Evolutionary conservation across 1,140 invertebrate genomes (phyloP).

Genomic region (Lordiphosa clarofinis): DNA sequence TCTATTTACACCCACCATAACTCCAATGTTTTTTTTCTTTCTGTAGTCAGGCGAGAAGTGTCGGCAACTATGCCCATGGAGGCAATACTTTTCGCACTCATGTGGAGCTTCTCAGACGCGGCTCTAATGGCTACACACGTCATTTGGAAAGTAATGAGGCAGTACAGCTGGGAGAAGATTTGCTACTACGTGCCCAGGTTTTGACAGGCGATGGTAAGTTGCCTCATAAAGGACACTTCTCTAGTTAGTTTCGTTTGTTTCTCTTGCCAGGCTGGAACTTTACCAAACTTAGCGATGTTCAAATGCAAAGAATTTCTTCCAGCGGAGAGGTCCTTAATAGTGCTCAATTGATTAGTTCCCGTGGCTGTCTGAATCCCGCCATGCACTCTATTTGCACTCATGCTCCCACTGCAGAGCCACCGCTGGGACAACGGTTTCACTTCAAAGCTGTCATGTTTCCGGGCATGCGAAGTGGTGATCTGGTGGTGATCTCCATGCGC

Average conservation of each 20-base stretch:
- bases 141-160: constrained; percentile 82
- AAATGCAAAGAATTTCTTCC: constrained; percentile 80
- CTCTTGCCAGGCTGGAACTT: constrained; percentile 82
- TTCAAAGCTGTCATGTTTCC: constrained; percentile 86
- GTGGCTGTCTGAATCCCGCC: constrained; percentile 83
- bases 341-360: constrained; percentile 81
- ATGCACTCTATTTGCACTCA: constrained; percentile 81
- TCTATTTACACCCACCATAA: no score
- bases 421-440: constrained; percentile 62
- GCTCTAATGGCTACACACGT: constrained; percentile 81
- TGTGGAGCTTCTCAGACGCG: constrained; percentile 82
- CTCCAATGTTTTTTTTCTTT: no score
- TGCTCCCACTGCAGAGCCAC: constrained; percentile 80
- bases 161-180: constrained; percentile 84
- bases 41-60: constrained; percentile 74
- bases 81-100: constrained; percentile 83
- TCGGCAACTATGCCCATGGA: constrained; percentile 81
- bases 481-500: constrained; percentile 83
- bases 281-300: constrained; percentile 83
- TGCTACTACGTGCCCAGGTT: constrained; percentile 83
- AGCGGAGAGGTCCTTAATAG: constrained; percentile 78
- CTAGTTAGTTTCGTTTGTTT: no score
- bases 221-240: no score
- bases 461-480: constrained; percentile 84
- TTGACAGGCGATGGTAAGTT: constrained; percentile 82